Conservation (phyloP, 2,888 invertebrate genomes). For the Cephonodes hylas region DNA sequence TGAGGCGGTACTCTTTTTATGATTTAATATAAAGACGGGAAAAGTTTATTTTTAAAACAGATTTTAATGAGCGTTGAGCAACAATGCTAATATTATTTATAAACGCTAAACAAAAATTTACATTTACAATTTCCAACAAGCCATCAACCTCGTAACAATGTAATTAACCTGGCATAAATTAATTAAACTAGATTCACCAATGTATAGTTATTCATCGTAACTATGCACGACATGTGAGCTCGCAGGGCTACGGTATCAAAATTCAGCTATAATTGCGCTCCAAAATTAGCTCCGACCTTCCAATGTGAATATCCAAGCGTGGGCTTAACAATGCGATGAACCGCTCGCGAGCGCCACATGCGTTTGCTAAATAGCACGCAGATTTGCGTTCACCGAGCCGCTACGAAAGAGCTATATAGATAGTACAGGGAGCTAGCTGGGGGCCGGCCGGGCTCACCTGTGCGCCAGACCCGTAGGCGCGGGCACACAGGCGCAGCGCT, state of each 20-base stretch:
- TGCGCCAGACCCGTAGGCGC: constrained; percentile 68
- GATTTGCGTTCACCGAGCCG: neutral
- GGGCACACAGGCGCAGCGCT: constrained; percentile 40
- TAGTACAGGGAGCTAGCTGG: constrained; percentile 58
- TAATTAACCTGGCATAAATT: constrained; percentile 41
- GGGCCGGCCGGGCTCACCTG: constrained; percentile 76
- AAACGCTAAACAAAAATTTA: neutral
- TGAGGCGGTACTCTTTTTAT: too few relatives aligned
- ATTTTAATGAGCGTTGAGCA: too few relatives aligned
- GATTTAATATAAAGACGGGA: too few relatives aligned
- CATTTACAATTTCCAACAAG: constrained; percentile 23
- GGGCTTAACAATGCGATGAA: constrained; percentile 6
- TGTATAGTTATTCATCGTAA: constrained; percentile 43
- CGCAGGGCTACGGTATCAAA: constrained; percentile 35
- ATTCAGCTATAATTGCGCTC: constrained; percentile 30
- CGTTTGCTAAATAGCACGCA: neutral
- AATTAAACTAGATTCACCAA: constrained; percentile 44
- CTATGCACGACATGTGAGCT: constrained; percentile 43
- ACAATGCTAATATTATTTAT: neutral
- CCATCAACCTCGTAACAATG: constrained; percentile 27
- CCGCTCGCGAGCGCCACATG: neutral
- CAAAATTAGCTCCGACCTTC: constrained; percentile 37
- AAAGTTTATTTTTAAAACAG: too few relatives aligned
- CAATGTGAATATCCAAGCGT: constrained; percentile 16
- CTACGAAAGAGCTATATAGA: constrained; percentile 44